phyloP scores from a whole-genome alignment of 2,888 invertebrate species.

The Zygaena filipendulae region DNA sequence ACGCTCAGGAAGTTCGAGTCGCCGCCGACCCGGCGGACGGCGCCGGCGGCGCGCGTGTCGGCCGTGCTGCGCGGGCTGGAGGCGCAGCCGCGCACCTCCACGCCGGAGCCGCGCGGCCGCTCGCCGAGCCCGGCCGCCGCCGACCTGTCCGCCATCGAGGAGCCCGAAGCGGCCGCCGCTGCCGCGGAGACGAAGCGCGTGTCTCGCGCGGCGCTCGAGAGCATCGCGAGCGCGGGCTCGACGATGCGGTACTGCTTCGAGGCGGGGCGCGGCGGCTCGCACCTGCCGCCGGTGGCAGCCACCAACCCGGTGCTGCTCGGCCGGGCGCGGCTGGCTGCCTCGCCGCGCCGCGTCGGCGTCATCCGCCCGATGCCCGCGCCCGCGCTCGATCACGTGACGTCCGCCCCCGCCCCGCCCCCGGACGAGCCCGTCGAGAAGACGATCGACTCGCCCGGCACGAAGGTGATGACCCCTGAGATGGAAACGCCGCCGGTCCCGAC shows the following conservation, averaged over 20 bases:
- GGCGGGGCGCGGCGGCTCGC: conserved; percentile 36
- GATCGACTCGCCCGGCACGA: conserved; percentile 20
- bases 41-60: conserved; percentile 58
- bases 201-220: conserved; percentile 70
- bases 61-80: conserved; percentile 47
- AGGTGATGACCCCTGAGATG: conserved; percentile 17
- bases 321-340: conserved; percentile 36
- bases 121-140: conserved; percentile 24
- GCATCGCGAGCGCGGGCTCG: conserved; percentile 75
- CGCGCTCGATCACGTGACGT: conserved; percentile 16
- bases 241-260: conserved; percentile 72
- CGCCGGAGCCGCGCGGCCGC: conserved; percentile 38
- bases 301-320: conserved; percentile 44
- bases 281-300: conserved; percentile 46
- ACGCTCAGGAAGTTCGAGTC: conserved; percentile 87
- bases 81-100: conserved; percentile 32
- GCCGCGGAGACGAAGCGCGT: conserved; percentile 40
- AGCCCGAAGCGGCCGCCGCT: conserved; percentile 27
- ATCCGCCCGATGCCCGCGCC: conserved; percentile 62
- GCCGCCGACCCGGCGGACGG: conserved; percentile 64
- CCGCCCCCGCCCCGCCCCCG: conserved; percentile 16
- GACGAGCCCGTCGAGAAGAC: conserved; percentile 19
- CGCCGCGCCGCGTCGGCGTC: conserved; percentile 61
- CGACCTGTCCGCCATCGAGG: conserved; percentile 26
- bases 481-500: conserved; percentile 22